A percentile compares a stretch with the other conserved stretches of the same genome.
Evolutionary conservation across 2,888 invertebrate species (phyloP).

Genomic region (Drosophila macrospina): DNA sequence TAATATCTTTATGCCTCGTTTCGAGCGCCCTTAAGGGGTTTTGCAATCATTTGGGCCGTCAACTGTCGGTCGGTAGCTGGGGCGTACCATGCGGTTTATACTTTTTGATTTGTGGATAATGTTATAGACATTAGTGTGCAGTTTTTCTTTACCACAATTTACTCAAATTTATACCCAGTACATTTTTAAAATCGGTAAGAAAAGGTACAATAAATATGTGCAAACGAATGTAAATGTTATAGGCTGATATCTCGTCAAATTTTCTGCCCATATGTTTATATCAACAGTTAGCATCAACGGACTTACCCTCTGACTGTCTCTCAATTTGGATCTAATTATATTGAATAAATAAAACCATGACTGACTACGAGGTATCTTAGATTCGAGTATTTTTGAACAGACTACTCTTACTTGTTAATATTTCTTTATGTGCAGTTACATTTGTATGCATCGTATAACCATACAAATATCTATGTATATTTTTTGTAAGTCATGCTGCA

Average conservation of each 20-base stretch:
- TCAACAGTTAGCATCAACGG: neutral
- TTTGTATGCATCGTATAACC: conserved; percentile 20
- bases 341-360: neutral
- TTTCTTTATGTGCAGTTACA: conserved; percentile 58
- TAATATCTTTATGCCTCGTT: conserved; percentile 48
- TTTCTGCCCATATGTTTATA: neutral
- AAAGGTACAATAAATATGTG: neutral
- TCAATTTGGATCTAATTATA: neutral
- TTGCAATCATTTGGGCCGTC: conserved; percentile 64
- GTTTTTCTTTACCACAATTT: conserved; percentile 55
- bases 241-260: neutral
- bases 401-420: conserved; percentile 35
- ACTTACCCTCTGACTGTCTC: neutral
- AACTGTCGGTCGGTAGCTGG: conserved; percentile 20
- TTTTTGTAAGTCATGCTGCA: conserved; percentile 74
- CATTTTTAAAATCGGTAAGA: neutral
- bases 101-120: conserved; percentile 79
- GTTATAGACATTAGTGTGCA: conserved; percentile 77
- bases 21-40: conserved; percentile 74
- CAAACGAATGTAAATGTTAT: neutral
- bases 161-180: conserved; percentile 38
- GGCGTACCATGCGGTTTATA: conserved; percentile 45
- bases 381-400: neutral
- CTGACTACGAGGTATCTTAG: conserved; percentile 5
- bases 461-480: conserved; percentile 12